Evolutionary conservation across 2,113 vertebrate genomes (phyloP), one percentile per base, ranked within the genome.

Genomic region (Hyaena hyaena): DNA sequence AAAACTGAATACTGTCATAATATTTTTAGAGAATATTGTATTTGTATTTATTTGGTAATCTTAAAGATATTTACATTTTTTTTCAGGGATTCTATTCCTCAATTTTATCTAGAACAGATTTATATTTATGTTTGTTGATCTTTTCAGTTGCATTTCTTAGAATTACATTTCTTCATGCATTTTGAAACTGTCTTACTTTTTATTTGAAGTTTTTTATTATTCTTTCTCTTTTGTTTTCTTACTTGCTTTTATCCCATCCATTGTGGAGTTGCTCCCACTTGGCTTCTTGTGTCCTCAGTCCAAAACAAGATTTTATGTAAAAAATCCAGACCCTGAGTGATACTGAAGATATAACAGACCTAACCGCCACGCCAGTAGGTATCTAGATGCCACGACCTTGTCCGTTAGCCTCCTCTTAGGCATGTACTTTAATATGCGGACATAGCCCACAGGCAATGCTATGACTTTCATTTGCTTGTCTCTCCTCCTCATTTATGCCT

Each of bases 181-280:
- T 97, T 68, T 63, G n/a, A 63, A 91, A 90, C 68, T 48, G 7
- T 48, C 39, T 94, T 48, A 33, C 10, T 81, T 48, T 80, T 43
- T 31, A 39, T 58, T 76, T 82, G 21, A 87, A 87, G 28, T 63
- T 53, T 4, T 74, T 65, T 43, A 26, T 43, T 65, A 15, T 90
- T 39, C n/a, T 76, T 39, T 48, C 3, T 80, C 35, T 61, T 85
- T 50, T 33, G 35, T 87, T 90, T 7, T 66, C 14, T 53, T 15
- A 35, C 74, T 17, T 58, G 14, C 24, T 63, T 45, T 21, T 15
- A 24, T 66, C 5, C 4, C 26, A 23, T 21, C 24, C n/a, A 84
- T 39, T 95, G 83, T 61, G 35, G 17, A 66, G 50, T 26, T 92
- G 23, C 48, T 48, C 58, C 48, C 11, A 39, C 7, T 50, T 39